Evolutionary conservation across 2,888 invertebrate species (phyloP).

Genomic region (Amaurobius ferox): DNA sequence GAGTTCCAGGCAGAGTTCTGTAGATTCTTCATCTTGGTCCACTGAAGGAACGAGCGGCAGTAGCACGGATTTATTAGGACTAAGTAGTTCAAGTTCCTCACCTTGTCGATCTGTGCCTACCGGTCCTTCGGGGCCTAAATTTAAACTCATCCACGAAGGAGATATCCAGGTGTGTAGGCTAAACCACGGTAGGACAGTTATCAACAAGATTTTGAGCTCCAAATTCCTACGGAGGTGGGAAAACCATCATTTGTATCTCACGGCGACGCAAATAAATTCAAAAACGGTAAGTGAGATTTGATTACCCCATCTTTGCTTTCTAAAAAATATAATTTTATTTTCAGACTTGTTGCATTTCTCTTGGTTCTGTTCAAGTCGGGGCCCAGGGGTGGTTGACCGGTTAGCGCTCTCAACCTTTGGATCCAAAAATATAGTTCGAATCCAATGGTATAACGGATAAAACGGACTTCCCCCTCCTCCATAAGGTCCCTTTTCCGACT

Average conservation of each 20-base stretch:
- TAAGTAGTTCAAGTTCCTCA: conserved; percentile 34
- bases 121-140: conserved; percentile 76
- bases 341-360: too few species aligned
- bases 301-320: too few species aligned
- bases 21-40: conserved; percentile 51
- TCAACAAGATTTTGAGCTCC: conserved; percentile 87
- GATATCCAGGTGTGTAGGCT: conserved; percentile 86
- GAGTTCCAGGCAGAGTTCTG: conserved; percentile 61
- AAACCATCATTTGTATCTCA: conserved; percentile 84
- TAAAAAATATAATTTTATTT: too few species aligned
- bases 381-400: too few species aligned
- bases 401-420: too few species aligned
- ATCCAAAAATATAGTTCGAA: too few species aligned
- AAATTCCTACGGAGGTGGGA: conserved; percentile 88
- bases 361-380: too few species aligned
- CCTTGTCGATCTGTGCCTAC: conserved; percentile 64
- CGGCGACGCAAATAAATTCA: conserved; percentile 84
- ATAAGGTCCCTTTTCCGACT: too few species aligned
- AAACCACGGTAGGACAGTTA: conserved; percentile 86
- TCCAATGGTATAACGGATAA: too few species aligned
- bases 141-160: conserved; percentile 85
- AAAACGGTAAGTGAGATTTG: conserved; percentile 87
- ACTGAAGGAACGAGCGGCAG: conserved; percentile 38
- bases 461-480: too few species aligned
- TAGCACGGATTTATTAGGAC: neutral